These are phyloP conservation scores for Lamellibrachia luymesi DNA, from an alignment of 1,140 invertebrate species.

Conservation along the genomic window DNA sequence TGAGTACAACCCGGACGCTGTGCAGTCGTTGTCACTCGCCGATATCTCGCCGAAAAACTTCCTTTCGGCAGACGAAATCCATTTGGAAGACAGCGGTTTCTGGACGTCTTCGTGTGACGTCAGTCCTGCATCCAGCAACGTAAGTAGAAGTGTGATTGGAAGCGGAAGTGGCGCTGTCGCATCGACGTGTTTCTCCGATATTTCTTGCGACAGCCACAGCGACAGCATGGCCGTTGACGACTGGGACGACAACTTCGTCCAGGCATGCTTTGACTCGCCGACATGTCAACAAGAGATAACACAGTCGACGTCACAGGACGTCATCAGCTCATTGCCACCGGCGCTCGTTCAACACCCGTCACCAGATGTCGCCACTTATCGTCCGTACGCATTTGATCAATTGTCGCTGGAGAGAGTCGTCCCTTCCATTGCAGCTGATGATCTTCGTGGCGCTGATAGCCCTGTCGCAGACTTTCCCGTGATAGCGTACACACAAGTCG, in stretches of 20 bases:
- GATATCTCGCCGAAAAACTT: background rate
- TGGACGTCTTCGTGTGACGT: background rate
- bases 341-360: background rate
- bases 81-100: background rate
- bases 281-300: background rate
- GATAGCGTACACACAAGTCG: background rate
- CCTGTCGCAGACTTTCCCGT: background rate
- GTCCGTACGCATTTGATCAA: background rate
- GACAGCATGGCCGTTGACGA: background rate
- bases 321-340: background rate
- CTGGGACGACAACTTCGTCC: background rate
- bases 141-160: background rate
- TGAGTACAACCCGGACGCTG: background rate
- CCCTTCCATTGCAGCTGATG: background rate
- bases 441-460: background rate
- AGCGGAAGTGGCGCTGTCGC: background rate
- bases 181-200: background rate
- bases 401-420: background rate
- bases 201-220: background rate
- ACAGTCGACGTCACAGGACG: background rate
- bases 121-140: background rate
- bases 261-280: background rate
- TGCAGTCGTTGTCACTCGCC: background rate
- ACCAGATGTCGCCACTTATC: background rate
- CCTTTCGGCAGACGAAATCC: background rate